These are phyloP conservation scores for Ariopsis seemanni DNA, from an alignment of 2,113 vertebrate species.

Conservation along the genomic window DNA sequence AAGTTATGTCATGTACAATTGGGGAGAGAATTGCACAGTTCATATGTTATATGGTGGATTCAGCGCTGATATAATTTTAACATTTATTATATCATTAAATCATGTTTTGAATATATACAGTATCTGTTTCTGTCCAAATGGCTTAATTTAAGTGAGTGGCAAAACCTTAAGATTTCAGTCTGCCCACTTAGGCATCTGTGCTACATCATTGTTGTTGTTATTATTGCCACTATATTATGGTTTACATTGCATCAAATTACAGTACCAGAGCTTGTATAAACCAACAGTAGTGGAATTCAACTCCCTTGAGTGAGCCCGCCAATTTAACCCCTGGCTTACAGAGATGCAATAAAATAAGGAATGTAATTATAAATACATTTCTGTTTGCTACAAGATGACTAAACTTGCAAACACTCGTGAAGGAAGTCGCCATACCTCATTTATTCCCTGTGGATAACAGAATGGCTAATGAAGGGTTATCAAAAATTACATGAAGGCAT, in stretches of 20 bases:
- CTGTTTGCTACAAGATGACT: slow-evolving; percentile 33
- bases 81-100: background rate
- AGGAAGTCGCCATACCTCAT: slow-evolving; percentile 50
- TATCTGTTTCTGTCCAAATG: background rate
- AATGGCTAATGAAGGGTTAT: slow-evolving; percentile 77
- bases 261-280: background rate
- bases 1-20: background rate
- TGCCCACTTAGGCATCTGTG: background rate
- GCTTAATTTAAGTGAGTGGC: background rate
- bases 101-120: background rate
- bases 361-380: background rate
- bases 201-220: background rate
- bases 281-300: background rate
- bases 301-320: background rate
- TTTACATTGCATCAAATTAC: background rate
- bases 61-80: background rate
- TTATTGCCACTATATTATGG: background rate
- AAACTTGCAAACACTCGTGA: slow-evolving; percentile 36
- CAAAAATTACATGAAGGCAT: slow-evolving; percentile 51
- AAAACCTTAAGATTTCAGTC: background rate
- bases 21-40: background rate
- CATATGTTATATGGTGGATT: background rate
- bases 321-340: background rate
- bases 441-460: slow-evolving; percentile 57
- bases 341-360: background rate